phyloP scores from a whole-genome alignment of 2,888 invertebrate species.

The Tholera decimalis region DNA sequence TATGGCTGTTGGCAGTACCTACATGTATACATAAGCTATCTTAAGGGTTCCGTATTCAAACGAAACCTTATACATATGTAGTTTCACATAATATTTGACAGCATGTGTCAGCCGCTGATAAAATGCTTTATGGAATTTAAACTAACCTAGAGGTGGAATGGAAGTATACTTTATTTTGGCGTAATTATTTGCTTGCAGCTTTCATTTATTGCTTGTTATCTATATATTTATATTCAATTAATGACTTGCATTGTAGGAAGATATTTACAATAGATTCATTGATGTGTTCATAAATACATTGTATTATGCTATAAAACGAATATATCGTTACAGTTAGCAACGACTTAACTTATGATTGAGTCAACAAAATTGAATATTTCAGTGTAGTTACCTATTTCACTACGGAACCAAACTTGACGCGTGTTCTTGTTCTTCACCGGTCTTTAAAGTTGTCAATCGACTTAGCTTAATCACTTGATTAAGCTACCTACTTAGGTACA shows the following conservation, averaged over 20 bases:
- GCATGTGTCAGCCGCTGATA: neutral
- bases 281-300: neutral
- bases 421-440: neutral
- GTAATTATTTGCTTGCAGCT: too few species aligned
- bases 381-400: neutral
- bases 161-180: too few species aligned
- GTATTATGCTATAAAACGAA: neutral
- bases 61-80: too few species aligned
- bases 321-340: neutral
- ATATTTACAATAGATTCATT: neutral
- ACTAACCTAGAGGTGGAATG: too few species aligned
- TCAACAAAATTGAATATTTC: neutral
- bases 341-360: neutral
- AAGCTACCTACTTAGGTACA: too few species aligned
- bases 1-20: conserved; percentile 25
- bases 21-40: conserved; percentile 19
- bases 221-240: too few species aligned
- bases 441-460: conserved; percentile 29
- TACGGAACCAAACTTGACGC: neutral
- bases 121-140: neutral
- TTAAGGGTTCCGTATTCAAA: conserved; percentile 16
- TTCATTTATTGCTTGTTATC: too few species aligned
- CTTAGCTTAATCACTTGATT: conserved; percentile 35
- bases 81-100: neutral
- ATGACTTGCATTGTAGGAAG: too few species aligned